phyloP scores from a whole-genome alignment of 2,888 invertebrate species.

The Xanthia icteritia region DNA sequence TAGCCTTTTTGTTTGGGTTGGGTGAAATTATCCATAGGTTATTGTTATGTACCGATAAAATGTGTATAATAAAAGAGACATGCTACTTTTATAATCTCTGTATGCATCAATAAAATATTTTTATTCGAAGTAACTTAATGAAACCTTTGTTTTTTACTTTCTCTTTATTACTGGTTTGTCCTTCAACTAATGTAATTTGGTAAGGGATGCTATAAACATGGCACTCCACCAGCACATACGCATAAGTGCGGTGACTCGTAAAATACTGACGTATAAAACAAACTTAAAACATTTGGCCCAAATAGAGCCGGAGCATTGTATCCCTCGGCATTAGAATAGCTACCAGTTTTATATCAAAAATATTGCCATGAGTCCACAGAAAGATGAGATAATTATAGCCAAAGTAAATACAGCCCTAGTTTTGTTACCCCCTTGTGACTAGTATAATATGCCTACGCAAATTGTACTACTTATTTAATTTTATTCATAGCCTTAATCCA shows the following conservation, averaged over 20 bases:
- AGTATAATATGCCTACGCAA: slow-evolving; percentile 47
- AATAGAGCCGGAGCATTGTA: slow-evolving; percentile 8
- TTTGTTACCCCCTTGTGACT: slow-evolving; percentile 61
- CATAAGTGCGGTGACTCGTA: slow-evolving; percentile 68
- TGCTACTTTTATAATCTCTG: not conserved
- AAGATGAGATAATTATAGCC: slow-evolving; percentile 72
- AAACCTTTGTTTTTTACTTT: not conserved
- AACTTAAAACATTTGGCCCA: slow-evolving; percentile 59
- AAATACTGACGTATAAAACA: slow-evolving; percentile 69
- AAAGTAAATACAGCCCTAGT: slow-evolving; percentile 66
- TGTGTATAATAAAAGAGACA: not conserved
- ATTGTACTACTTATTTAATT: slow-evolving; percentile 42
- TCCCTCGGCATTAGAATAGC: slow-evolving; percentile 45
- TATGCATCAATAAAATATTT: not conserved
- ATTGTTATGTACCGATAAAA: not conserved
- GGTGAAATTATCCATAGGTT: slow-evolving; percentile 8
- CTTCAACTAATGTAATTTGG: slow-evolving; percentile 43
- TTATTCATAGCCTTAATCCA: slow-evolving; percentile 50
- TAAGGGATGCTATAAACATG: slow-evolving; percentile 47
- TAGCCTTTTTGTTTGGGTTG: slow-evolving; percentile 19
- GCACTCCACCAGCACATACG: slow-evolving; percentile 51
- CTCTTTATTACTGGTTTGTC: slow-evolving; percentile 4
- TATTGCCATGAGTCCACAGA: slow-evolving; percentile 70
- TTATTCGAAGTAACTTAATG: not conserved
- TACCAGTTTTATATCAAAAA: slow-evolving; percentile 72